Conservation (phyloP, 2,113 vertebrate genomes). For the Apus apus region DNA sequence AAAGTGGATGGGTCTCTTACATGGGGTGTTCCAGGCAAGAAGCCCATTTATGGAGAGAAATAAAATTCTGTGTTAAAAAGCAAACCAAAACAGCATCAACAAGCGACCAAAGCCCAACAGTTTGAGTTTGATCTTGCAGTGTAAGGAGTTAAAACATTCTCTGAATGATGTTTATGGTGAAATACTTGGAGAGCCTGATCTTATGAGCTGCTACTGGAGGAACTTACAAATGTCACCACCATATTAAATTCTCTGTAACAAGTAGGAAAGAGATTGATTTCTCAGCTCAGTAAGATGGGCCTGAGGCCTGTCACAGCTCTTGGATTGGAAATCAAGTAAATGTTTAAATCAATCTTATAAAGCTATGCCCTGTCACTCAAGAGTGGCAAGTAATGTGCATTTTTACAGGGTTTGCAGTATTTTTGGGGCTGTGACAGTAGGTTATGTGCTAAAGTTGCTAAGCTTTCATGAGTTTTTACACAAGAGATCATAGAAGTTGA, state of each 20-base stretch:
- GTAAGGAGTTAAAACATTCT: constrained; percentile 1
- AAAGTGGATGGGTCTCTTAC: neutral
- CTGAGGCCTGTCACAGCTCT: neutral
- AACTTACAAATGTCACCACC: neutral
- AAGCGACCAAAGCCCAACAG: neutral
- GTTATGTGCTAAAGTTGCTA: neutral
- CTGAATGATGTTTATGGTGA: neutral
- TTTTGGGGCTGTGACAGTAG: neutral
- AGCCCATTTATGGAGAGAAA: neutral
- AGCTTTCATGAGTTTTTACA: neutral
- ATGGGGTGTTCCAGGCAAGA: neutral
- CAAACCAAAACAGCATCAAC: neutral
- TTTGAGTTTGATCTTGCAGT: neutral
- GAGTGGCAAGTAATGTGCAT: neutral
- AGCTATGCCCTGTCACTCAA: neutral
- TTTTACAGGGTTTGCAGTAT: neutral
- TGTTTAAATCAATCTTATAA: neutral
- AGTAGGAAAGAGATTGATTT: neutral
- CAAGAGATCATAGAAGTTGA: neutral
- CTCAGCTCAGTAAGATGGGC: neutral
- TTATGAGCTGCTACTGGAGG: neutral
- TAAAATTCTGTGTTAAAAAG: neutral
- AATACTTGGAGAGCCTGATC: neutral
- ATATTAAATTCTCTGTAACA: constrained; percentile 10
- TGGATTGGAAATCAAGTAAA: neutral